Base-by-base conservation (phyloP, 2,888 invertebrate genomes). In the Erebia palarica region DNA sequence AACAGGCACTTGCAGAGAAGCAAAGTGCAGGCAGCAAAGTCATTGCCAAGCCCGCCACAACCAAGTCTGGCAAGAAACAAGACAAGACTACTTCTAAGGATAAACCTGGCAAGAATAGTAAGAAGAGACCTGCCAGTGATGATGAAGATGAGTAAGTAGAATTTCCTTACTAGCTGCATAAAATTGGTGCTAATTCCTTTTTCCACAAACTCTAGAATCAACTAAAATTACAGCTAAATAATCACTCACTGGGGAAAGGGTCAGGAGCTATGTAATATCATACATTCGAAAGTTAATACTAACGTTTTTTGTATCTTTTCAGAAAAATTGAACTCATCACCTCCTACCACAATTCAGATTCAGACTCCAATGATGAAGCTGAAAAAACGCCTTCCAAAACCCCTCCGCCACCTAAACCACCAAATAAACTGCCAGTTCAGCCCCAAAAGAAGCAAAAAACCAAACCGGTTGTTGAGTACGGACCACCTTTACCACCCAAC, bases 301-400 rank as follows among this genome's bases (percentile, higher is more conserved):
- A 3, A 44, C 11, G 9, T 47, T 13, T 2, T 16, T 1, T 53
- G 21, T 55, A 27, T 75, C 53, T 71, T 36, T 67, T n/a, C 88
- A 94, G 94, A 71, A 94, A 92, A 90, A 94, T 94, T 76, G 94
- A 94, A 84, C 81, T 94, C 57, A 94, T 94, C 69, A 94, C 94
- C 21, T 94, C 94, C 42, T 94, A 91, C 77, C 88, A 91, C 80
- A 89, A 94, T 76, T 93, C 94, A 0, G 94, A 94, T 69, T 94
- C 94, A 0, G 94, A 94, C 66, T 94, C 94, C 0, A 94, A 94
- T 67, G 92, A 94, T 58, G 94, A 94, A 76, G 69, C 82, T 0
- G 88, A 88, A 11, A 84, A 77, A 64, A 84, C 88, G 3, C 57
- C 74, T 9, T 74, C 77, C 21, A 69, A 75, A 9, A 44, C 72